Percentiles rank a stretch among this genome's conserved stretches.
These are phyloP conservation scores for Beroe ovata DNA, from an alignment of 37 sponge, comb jelly and placozoan species.

Conservation along the genomic window DNA sequence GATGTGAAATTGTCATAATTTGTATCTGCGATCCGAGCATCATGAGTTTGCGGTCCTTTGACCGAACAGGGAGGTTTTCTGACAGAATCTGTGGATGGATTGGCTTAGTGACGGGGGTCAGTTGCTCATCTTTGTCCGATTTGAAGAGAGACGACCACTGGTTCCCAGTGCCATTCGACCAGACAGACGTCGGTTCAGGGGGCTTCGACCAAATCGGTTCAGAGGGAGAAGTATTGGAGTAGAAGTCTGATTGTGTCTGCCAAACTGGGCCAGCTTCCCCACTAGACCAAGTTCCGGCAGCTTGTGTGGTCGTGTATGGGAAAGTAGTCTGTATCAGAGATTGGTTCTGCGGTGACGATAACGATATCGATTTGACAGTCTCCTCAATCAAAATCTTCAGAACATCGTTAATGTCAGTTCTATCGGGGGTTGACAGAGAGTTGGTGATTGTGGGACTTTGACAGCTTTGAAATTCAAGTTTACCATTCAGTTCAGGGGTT, in stretches of 20 bases:
- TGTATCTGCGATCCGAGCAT: constrained; percentile 57
- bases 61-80: constrained; percentile 10
- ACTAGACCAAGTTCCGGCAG: neutral
- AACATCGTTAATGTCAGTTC: constrained; percentile 34
- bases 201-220: constrained; percentile 37
- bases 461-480: neutral
- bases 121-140: neutral
- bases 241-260: constrained; percentile 2
- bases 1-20: constrained; percentile 52
- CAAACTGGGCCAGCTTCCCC: neutral
- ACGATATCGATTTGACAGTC: constrained; percentile 45
- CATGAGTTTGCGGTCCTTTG: constrained; percentile 46
- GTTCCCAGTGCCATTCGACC: constrained; percentile 48
- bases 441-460: neutral
- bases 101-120: neutral
- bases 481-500: neutral
- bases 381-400: constrained; percentile 44
- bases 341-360: constrained; percentile 18
- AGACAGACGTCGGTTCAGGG: constrained; percentile 30
- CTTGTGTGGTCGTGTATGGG: constrained; percentile 5
- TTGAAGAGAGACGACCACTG: constrained; percentile 60
- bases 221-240: neutral
- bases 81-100: constrained; percentile 15
- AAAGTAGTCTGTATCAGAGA: neutral
- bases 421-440: constrained; percentile 21